These are phyloP conservation scores for Anthonomus grandis DNA, from an alignment of 1,140 invertebrate genomes.

Conservation along the genomic window DNA sequence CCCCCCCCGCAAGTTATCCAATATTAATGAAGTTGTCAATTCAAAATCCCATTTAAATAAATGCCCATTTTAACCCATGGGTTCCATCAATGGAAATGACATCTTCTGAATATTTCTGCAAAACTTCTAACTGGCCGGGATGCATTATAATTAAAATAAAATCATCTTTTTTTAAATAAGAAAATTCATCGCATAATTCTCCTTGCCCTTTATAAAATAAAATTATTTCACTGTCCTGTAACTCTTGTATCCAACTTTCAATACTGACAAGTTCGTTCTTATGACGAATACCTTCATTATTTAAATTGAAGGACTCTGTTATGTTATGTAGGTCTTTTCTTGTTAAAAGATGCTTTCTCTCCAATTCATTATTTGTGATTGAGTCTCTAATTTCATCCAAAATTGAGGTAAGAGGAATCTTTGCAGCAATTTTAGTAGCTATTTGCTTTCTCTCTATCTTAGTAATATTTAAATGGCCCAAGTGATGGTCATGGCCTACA, in stretches of 20 bases:
- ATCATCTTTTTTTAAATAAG: not conserved
- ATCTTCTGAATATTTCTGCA: conserved; percentile 12
- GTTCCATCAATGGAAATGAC: conserved; percentile 24
- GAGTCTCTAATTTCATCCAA: conserved; percentile 15
- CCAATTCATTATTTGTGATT: not conserved
- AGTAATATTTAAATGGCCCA: conserved; percentile 3
- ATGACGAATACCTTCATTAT: not conserved
- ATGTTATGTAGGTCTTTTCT: conserved; percentile 29
- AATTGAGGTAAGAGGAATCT: conserved; percentile 3
- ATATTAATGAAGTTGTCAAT: conserved; percentile 10
- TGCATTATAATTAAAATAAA: conserved; percentile 7
- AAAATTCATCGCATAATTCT: not conserved
- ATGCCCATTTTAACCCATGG: conserved; percentile 23
- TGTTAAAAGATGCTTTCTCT: conserved; percentile 19
- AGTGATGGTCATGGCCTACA: conserved; percentile 13
- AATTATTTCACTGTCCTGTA: not conserved
- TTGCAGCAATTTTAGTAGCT: conserved; percentile 6
- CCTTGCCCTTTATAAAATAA: conserved; percentile 5
- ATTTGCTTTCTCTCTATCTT: not conserved
- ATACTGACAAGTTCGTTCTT: not conserved
- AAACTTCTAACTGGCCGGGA: not conserved
- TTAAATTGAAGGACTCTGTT: not conserved
- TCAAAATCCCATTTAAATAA: conserved; percentile 21
- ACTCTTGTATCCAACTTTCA: conserved; percentile 3
- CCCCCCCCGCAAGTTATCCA: conserved; percentile 21